These are phyloP conservation scores for Odocoileus virginianus DNA, from an alignment of 2,113 vertebrate species.

Conservation along the genomic window DNA sequence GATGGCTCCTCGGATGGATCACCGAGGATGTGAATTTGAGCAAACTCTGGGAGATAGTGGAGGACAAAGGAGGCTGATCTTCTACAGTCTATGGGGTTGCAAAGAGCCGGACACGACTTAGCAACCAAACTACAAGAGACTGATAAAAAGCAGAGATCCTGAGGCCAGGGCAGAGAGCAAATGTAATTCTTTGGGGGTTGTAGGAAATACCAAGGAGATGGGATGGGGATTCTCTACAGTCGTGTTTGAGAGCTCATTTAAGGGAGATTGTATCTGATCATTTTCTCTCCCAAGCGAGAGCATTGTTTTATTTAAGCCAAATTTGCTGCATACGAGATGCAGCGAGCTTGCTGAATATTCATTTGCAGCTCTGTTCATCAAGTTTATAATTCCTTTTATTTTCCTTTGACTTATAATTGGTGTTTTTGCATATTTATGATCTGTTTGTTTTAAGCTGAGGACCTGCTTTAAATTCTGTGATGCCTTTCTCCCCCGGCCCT, in stretches of 20 bases:
- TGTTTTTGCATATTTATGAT: slow-evolving; percentile 26
- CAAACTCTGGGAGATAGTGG: background rate
- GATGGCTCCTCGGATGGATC: background rate
- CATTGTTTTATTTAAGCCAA: background rate
- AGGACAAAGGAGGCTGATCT: background rate
- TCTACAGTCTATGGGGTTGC: background rate
- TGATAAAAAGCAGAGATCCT: background rate
- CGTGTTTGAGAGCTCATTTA: background rate
- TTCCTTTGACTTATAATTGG: background rate
- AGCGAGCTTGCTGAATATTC: background rate
- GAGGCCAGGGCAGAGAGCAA: background rate
- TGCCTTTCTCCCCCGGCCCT: background rate
- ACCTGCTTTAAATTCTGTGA: background rate
- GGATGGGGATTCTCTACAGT: background rate
- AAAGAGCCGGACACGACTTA: background rate
- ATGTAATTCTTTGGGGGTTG: background rate
- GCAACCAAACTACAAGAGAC: background rate
- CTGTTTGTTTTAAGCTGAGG: background rate
- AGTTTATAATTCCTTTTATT: background rate
- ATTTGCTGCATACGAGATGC: background rate
- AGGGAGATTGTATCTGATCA: background rate
- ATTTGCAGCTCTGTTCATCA: background rate
- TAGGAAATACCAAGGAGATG: background rate
- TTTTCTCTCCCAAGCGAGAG: background rate
- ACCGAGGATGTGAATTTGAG: background rate